Evolutionary conservation across 2,888 invertebrate species (phyloP).

Genomic region (Pegoplata infirma): DNA sequence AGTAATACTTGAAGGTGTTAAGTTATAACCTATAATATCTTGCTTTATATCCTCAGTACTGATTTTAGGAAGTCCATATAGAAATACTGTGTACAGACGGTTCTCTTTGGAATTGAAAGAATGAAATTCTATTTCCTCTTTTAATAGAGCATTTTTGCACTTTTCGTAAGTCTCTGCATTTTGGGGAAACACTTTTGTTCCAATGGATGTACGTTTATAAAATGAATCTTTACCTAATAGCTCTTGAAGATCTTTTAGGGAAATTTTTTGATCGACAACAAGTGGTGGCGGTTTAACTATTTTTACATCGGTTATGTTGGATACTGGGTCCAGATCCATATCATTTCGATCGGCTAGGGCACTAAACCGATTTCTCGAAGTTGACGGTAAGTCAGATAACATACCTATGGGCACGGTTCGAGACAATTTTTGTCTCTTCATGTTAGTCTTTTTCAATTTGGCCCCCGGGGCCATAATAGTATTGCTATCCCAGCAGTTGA

Average conservation of each 20-base stretch:
- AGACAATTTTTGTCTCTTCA: slow-evolving; percentile 31
- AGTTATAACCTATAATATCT: slow-evolving; percentile 15
- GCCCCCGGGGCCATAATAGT: slow-evolving; percentile 21
- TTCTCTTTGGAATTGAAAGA: slow-evolving; percentile 28
- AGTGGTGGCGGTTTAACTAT: slow-evolving; percentile 20
- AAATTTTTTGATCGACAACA: background rate
- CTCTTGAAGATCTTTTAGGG: background rate
- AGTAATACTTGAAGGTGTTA: slow-evolving; percentile 3
- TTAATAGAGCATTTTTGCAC: slow-evolving; percentile 6
- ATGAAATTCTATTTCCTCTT: slow-evolving; percentile 31
- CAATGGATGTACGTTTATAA: slow-evolving; percentile 33
- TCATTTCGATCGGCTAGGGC: slow-evolving; percentile 18
- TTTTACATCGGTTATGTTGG: slow-evolving; percentile 8
- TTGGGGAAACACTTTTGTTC: slow-evolving; percentile 28
- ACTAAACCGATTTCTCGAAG: slow-evolving; percentile 23
- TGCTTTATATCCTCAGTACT: slow-evolving; percentile 2
- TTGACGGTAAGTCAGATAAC: slow-evolving; percentile 15
- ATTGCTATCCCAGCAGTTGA: background rate
- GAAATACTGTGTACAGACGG: slow-evolving; percentile 16
- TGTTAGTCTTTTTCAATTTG: slow-evolving; percentile 22
- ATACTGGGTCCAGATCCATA: background rate
- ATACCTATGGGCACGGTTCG: slow-evolving; percentile 6
- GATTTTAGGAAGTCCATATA: slow-evolving; percentile 31
- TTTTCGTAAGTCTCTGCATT: slow-evolving; percentile 6
- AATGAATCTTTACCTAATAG: slow-evolving; percentile 22